phyloP scores from a whole-genome alignment of 2,888 invertebrate genomes.

The Lacanobia oleracea region DNA sequence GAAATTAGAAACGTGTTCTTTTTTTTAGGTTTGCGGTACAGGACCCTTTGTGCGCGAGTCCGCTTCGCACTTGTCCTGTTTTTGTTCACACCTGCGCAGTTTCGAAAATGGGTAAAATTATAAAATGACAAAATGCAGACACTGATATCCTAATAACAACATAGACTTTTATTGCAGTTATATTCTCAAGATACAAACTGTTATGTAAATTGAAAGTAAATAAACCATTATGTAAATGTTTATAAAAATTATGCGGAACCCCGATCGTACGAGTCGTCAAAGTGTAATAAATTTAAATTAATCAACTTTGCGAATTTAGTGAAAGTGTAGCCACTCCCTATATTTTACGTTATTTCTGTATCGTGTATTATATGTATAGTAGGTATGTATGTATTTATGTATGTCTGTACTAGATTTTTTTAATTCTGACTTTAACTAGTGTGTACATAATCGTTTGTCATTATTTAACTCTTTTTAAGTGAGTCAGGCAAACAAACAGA shows the following conservation, averaged over 20 bases:
- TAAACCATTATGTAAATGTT: no score
- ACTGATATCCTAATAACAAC: no score
- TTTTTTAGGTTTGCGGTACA: no score
- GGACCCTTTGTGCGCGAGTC: no score
- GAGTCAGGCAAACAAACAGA: background rate
- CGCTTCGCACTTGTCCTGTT: no score
- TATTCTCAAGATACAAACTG: no score
- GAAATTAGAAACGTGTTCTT: no score
- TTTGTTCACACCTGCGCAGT: no score
- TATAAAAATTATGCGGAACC: slow-evolving; percentile 22
- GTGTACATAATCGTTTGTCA: background rate
- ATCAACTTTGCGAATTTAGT: slow-evolving; percentile 60
- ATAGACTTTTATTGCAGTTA: no score
- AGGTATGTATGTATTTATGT: background rate
- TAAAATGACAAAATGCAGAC: no score
- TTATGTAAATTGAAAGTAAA: background rate
- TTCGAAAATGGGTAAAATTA: no score
- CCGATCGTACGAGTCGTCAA: slow-evolving; percentile 21
- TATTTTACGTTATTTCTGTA: slow-evolving; percentile 22
- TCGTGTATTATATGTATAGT: background rate
- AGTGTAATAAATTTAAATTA: slow-evolving; percentile 60
- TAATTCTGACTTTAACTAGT: background rate
- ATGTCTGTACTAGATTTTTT: slow-evolving; percentile 6
- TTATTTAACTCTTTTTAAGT: background rate
- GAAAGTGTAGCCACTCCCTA: slow-evolving; percentile 60